Evolutionary conservation across 2,888 invertebrate genomes (phyloP).

Genomic region (Rhopalosiphum nymphaeae): DNA sequence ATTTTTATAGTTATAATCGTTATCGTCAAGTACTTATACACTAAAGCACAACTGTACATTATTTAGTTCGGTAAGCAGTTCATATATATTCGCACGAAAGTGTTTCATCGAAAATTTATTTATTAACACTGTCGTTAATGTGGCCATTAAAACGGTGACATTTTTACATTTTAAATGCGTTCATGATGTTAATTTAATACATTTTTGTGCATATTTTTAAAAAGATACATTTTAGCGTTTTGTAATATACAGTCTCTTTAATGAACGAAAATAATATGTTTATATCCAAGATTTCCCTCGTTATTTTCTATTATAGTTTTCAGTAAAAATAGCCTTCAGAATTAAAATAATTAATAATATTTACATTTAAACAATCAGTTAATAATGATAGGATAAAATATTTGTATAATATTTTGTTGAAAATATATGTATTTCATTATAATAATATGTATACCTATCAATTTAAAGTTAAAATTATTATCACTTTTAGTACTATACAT

Average conservation of each 20-base stretch:
- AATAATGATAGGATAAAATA: not conserved
- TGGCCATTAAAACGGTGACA: not conserved
- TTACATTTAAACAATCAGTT: not conserved
- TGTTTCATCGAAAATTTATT: conserved; percentile 5
- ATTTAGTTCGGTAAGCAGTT: conserved; percentile 8
- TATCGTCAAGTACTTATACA: conserved; percentile 8
- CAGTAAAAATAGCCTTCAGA: not conserved
- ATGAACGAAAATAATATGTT: not conserved
- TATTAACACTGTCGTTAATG: conserved; percentile 14
- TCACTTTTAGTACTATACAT: not conserved
- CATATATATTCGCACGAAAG: not conserved
- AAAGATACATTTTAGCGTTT: not conserved
- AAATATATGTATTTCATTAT: not conserved
- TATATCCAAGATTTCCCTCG: not conserved
- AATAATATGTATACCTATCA: not conserved
- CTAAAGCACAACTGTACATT: not conserved
- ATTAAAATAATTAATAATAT: not conserved
- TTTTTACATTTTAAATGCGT: not conserved
- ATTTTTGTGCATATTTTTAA: not conserved
- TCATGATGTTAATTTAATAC: not conserved
- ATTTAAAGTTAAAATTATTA: conserved; percentile 2
- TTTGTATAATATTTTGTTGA: not conserved
- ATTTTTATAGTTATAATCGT: not conserved
- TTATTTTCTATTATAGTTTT: not conserved
- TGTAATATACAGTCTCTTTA: not conserved